Base-by-base conservation (phyloP, 1,140 invertebrate species). In the Popillia japonica region DNA sequence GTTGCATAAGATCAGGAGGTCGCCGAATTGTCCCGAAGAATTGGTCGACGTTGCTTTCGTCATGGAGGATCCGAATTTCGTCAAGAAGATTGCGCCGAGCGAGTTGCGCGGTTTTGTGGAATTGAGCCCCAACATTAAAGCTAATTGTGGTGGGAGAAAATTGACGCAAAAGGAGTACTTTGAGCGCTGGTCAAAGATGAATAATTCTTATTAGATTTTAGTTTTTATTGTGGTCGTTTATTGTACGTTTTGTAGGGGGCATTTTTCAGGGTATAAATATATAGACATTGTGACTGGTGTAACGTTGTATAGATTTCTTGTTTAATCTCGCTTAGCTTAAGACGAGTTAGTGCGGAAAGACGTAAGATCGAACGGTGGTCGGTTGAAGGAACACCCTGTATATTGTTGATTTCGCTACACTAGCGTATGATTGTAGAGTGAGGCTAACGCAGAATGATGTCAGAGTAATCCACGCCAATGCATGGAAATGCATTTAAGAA, bases 201-300 rank as follows among this genome's bases (percentile, higher is more conserved):
- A 68, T 27, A 68, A 68, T 68, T 22, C 61, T 17, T 68, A 27
- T 68, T 68, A 68, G 61, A 27, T 68, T 27, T 68, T 68, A 68
- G 48, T 6, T 55, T 55, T 27, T 68, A 68, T 68, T 68, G 27
- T 27, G 20, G 61, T 17, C 22, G 22, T 68, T 68, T 20, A 27
- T 68, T 68, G 22, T 68, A 68, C 27, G 27, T 4, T 68, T 68
- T 68, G 61, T 27, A 10, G 20, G 7, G 61, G 20, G 8, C 11
- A 27, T 68, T 22, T 68, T 68, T 61, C 2, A 6, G 14, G 0
- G 48, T 55, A 55, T 55, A 17, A 55, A 55, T 34, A 55, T 55
- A 55, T 55, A 55, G 44, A 48, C 10, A 48, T 55, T 55, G 48
- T 0, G 14, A 55, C 17, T 55, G 14, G 6, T 55, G 48, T 6